Base-by-base conservation (phyloP, 2,888 invertebrate genomes). In the Lasiommata megera region DNA sequence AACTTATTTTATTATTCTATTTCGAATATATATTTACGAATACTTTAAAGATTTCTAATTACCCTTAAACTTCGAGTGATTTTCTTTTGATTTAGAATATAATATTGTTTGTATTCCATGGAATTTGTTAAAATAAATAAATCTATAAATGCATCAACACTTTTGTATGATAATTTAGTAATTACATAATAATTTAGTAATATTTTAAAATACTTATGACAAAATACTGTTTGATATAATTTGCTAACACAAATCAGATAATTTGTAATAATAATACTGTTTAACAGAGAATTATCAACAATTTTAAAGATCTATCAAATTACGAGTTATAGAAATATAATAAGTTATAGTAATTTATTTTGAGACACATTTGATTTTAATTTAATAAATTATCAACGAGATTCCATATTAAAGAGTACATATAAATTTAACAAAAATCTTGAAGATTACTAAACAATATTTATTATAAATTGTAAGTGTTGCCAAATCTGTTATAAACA, bases 61-160 rank as follows among this genome's bases (percentile, higher is more conserved):
- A 55, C 34, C 54, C 47, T 14, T 17, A 41, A 7, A 36, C 48
- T 47, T 54, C 8, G 14, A 18, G 14, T 23, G 3, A 48, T n/a
- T 52, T 44, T 14, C 12, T 1, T 12, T 37, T 37, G 12, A 37
- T 14, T 14, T 14, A 12, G 6, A 14, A 14, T 23, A 23, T 14
- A 37, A 37, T 6, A 1, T 9, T 31, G n/a, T 5, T 5, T 16
- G n/a, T n/a, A n/a, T n/a, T n/a, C n/a, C n/a, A n/a, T n/a, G n/a
- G n/a, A n/a, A n/a, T n/a, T n/a, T n/a, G n/a, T n/a, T n/a, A 8
- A n/a, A 23, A 43, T 23, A 51, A 37, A 36, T 29, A 31, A 37
- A 46, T 29, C 50, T 56, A 52, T 55, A 55, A 51, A 51, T 51
- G 46, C 55, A 44, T 44, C 8, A 48, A 36, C 51, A 28, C 12